Evolutionary conservation across 2,888 invertebrate genomes (phyloP).

Genomic region (Eulithis testata): DNA sequence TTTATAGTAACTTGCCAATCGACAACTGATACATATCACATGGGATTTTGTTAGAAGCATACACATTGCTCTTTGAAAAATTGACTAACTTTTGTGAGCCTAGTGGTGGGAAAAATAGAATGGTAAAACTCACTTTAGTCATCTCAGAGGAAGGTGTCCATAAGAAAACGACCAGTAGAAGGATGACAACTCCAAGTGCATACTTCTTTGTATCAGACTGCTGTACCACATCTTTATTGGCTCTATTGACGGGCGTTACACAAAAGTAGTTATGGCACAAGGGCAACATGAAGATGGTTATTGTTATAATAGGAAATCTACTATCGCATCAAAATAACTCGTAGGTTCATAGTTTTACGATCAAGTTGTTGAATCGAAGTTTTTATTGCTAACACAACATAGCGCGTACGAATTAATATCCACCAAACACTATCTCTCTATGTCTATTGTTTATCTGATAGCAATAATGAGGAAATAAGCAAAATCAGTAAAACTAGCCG

Average conservation of each 20-base stretch:
- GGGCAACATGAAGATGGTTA: constrained; percentile 76
- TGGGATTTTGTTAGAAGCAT: no score
- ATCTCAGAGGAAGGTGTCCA: constrained; percentile 98
- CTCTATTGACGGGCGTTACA: constrained; percentile 70
- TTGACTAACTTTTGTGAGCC: no score
- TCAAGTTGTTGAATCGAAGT: constrained; percentile 2
- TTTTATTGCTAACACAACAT: constrained; percentile 3
- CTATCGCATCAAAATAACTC: constrained; percentile 40
- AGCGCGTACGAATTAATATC: neutral
- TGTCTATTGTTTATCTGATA: neutral
- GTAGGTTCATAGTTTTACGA: constrained; percentile 44
- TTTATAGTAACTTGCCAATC: no score
- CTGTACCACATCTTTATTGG: constrained; percentile 68
- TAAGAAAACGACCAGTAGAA: constrained; percentile 96
- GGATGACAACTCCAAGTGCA: constrained; percentile 92
- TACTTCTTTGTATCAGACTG: constrained; percentile 80
- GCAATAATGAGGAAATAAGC: neutral
- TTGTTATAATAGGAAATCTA: constrained; percentile 36
- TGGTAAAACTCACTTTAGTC: constrained; percentile 89
- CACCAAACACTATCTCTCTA: neutral
- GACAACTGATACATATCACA: no score
- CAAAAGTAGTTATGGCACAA: constrained; percentile 81
- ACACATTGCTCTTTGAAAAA: no score
- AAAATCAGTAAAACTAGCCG: neutral
- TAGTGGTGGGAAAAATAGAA: no score